Evolutionary conservation across 1,140 invertebrate genomes (phyloP).

Genomic region (Belonocnema kinseyi): DNA sequence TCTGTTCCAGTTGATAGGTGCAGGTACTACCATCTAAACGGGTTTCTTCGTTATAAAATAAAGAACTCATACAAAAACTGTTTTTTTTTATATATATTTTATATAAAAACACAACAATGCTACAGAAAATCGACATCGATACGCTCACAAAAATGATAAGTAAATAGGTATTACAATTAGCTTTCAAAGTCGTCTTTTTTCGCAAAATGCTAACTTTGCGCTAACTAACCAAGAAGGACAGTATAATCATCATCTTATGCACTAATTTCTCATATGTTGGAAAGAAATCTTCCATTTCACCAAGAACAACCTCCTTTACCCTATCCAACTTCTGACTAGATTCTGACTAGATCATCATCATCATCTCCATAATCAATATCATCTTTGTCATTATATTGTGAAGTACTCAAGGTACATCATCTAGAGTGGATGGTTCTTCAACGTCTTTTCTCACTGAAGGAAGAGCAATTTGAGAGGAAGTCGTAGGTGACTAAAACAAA

Average conservation of each 20-base stretch:
- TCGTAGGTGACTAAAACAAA: background rate
- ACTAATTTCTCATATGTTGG: background rate
- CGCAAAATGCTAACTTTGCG: slow-evolving; percentile 24
- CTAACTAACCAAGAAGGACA: background rate
- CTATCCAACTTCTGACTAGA: background rate
- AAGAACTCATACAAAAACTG: background rate
- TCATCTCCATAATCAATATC: background rate
- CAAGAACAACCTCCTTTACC: background rate
- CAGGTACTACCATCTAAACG: too few species aligned
- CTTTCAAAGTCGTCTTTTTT: background rate
- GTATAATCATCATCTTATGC: background rate
- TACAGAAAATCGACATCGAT: background rate
- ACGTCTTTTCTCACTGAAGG: background rate
- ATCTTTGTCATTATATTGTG: too few species aligned
- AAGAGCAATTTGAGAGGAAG: background rate
- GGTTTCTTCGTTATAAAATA: background rate
- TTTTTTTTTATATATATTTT: background rate
- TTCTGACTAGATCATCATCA: slow-evolving; percentile 3
- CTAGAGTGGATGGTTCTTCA: background rate
- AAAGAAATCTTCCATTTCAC: background rate
- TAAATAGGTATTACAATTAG: background rate
- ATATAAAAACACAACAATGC: slow-evolving; percentile 18
- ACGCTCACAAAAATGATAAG: background rate
- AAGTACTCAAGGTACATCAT: background rate
- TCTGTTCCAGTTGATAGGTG: too few species aligned